Evolutionary conservation across 2,888 invertebrate genomes (phyloP).

Genomic region (Himalopsyche anomala): DNA sequence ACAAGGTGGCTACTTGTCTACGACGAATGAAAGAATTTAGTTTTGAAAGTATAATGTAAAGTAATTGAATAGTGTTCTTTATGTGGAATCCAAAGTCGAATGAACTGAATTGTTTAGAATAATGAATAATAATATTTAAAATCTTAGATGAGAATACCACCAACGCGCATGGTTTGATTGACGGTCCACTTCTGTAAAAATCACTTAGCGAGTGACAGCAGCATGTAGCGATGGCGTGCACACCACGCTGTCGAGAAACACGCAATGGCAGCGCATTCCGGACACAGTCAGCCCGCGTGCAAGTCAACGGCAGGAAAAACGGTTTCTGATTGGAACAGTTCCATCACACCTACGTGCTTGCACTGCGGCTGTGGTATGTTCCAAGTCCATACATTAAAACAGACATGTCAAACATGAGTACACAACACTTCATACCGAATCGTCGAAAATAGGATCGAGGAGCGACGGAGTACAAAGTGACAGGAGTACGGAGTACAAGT

Average conservation of each 20-base stretch:
- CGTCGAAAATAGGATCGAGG: too few relatives aligned
- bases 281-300: not conserved
- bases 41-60: too few relatives aligned
- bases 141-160: not conserved
- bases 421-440: too few relatives aligned
- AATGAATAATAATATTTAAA: too few relatives aligned
- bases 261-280: not conserved
- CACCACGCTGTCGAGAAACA: conserved; percentile 4
- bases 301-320: conserved; percentile 10
- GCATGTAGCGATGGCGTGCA: not conserved
- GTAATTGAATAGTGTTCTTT: too few relatives aligned
- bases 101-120: too few relatives aligned
- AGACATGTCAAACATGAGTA: too few relatives aligned
- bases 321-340: not conserved
- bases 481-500: too few relatives aligned
- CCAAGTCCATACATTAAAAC: not conserved
- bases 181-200: not conserved
- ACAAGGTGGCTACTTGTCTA: too few relatives aligned
- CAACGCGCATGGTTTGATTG: not conserved
- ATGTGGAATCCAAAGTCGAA: too few relatives aligned
- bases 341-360: not conserved
- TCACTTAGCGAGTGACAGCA: not conserved
- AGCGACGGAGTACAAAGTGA: too few relatives aligned
- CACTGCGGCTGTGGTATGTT: not conserved
- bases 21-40: too few relatives aligned